These are phyloP conservation scores for Branchinecta sandiegonensis DNA, from an alignment of 2,888 invertebrate genomes.

Conservation along the genomic window DNA sequence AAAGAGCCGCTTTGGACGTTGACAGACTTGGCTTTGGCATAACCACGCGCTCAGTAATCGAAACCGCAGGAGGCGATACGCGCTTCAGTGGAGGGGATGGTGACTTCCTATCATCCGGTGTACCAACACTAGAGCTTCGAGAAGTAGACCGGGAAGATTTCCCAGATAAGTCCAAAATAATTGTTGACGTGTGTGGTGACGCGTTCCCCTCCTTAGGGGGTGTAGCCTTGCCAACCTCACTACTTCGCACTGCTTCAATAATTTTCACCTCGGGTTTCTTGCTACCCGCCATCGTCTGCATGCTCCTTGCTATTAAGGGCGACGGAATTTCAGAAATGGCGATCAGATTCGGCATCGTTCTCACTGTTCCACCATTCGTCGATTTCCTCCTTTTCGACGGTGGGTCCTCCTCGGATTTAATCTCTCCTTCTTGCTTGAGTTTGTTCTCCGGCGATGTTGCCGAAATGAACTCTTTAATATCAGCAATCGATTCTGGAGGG, in stretches of 20 bases:
- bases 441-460: too few species aligned
- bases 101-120: neutral
- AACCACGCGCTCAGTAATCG: neutral
- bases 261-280: neutral
- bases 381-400: constrained; percentile 1
- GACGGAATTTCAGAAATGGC: constrained; percentile 10
- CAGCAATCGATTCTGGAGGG: neutral
- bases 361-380: neutral
- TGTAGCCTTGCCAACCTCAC: neutral
- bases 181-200: neutral
- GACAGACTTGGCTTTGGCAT: neutral
- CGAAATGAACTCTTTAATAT: neutral
- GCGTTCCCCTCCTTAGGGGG: neutral
- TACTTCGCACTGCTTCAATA: neutral
- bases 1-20: neutral
- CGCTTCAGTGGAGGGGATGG: neutral
- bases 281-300: neutral
- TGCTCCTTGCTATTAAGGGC: neutral
- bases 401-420: neutral
- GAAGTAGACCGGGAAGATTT: neutral
- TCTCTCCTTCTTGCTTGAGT: neutral
- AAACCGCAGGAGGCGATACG: neutral
- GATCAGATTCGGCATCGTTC: constrained; percentile 1
- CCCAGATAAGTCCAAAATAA: neutral
- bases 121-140: neutral